A percentile compares a stretch with the other conserved stretches of the same genome.
These are phyloP conservation scores for Eubasilissa regina DNA, from an alignment of 1,140 invertebrate genomes.

Conservation along the genomic window DNA sequence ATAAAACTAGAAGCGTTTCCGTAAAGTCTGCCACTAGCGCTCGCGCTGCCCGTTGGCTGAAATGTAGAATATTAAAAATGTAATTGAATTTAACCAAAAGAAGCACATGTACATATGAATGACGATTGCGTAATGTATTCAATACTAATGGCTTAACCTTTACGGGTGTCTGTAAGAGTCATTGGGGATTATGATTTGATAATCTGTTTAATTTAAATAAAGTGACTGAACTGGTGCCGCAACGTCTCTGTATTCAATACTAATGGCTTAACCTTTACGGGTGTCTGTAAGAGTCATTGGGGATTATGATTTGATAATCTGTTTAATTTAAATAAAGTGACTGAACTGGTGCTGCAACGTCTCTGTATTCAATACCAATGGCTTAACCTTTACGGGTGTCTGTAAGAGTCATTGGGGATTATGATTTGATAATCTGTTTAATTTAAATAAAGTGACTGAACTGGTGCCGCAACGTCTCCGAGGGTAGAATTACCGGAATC, in stretches of 20 bases:
- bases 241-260: neutral
- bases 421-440: neutral
- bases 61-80: neutral
- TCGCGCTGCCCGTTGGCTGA: neutral
- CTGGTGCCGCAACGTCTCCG: too few relatives aligned
- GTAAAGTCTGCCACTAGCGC: neutral
- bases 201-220: neutral
- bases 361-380: neutral
- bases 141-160: neutral
- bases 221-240: too few relatives aligned
- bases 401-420: neutral
- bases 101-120: neutral
- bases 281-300: neutral
- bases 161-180: neutral
- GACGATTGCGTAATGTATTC: neutral
- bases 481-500: too few relatives aligned
- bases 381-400: neutral
- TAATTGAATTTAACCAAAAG: too few relatives aligned
- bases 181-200: neutral
- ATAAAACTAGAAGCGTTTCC: slow-evolving; percentile 2
- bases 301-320: neutral
- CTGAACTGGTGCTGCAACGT: too few relatives aligned
- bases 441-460: too few relatives aligned
- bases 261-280: neutral
- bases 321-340: too few relatives aligned